Conservation (phyloP, 2,797 vertebrate genomes). For the Neopelma chrysocephalum region DNA sequence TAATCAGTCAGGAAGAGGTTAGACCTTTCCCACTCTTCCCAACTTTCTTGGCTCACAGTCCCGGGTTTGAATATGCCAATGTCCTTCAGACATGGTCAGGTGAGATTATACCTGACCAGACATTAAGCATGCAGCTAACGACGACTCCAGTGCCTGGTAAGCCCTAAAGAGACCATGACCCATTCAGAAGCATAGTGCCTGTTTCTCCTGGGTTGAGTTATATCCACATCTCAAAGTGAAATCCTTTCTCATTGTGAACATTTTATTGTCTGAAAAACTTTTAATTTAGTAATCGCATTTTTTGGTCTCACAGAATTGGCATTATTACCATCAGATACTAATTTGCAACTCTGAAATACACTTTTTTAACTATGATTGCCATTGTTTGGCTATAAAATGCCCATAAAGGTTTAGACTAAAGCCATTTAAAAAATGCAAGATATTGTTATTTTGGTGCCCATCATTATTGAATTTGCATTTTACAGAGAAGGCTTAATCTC, state of each 20-base stretch:
- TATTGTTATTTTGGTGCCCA: not conserved
- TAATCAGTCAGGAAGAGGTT: not conserved
- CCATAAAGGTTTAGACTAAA: not conserved
- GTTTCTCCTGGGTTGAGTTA: not conserved
- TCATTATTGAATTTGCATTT: not conserved
- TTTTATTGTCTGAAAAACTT: not conserved
- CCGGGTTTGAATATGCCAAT: not conserved
- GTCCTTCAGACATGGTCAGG: not conserved
- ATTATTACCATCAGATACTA: not conserved
- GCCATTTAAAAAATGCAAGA: not conserved
- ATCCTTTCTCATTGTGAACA: not conserved
- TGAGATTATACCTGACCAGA: not conserved
- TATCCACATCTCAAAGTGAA: not conserved
- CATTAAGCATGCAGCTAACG: not conserved
- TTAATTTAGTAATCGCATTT: not conserved
- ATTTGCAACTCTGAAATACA: not conserved
- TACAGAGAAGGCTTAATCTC: not conserved
- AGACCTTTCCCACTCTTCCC: not conserved
- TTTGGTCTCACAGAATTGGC: not conserved
- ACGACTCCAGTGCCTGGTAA: not conserved
- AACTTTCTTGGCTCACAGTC: not conserved
- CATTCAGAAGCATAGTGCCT: not conserved
- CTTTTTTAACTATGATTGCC: not conserved
- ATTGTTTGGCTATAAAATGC: not conserved
- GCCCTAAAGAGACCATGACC: not conserved